These are phyloP conservation scores for Heteromyza rotundicornis DNA, from an alignment of 2,888 invertebrate genomes.

Conservation along the genomic window DNA sequence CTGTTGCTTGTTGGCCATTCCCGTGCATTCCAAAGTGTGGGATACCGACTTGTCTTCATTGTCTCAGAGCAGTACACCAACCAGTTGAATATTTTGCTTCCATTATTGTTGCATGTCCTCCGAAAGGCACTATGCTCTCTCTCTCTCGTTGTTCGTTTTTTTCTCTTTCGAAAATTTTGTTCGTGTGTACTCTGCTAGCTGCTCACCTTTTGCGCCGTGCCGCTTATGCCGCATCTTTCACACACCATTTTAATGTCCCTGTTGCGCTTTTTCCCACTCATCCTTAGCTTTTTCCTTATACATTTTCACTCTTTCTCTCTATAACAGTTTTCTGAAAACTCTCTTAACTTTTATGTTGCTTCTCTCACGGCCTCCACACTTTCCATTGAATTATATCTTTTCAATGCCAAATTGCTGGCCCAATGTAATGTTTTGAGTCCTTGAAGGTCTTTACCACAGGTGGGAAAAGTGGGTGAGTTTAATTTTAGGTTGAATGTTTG, in stretches of 20 bases:
- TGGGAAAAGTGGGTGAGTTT: too few species aligned
- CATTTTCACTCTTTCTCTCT: too few species aligned
- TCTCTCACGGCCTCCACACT: background rate
- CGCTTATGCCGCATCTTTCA: constrained; percentile 43
- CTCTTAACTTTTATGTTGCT: background rate
- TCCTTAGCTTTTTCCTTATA: too few species aligned
- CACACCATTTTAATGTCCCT: constrained; percentile 51
- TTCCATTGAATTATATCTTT: background rate
- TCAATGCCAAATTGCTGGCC: background rate
- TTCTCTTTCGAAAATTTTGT: background rate
- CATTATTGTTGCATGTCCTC: background rate
- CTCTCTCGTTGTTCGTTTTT: background rate
- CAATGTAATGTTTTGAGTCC: background rate
- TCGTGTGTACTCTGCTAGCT: background rate
- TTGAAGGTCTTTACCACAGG: background rate
- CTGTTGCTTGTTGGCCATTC: background rate
- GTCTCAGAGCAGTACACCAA: background rate
- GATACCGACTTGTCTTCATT: background rate
- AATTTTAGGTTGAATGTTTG: too few species aligned
- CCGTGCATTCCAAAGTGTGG: background rate
- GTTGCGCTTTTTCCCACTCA: constrained; percentile 44
- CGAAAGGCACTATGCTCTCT: background rate
- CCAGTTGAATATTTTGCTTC: constrained; percentile 9
- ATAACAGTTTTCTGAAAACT: background rate
- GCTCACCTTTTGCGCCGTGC: background rate